Conservation (phyloP, 2,888 invertebrate genomes). For the Bellardia pandia region DNA sequence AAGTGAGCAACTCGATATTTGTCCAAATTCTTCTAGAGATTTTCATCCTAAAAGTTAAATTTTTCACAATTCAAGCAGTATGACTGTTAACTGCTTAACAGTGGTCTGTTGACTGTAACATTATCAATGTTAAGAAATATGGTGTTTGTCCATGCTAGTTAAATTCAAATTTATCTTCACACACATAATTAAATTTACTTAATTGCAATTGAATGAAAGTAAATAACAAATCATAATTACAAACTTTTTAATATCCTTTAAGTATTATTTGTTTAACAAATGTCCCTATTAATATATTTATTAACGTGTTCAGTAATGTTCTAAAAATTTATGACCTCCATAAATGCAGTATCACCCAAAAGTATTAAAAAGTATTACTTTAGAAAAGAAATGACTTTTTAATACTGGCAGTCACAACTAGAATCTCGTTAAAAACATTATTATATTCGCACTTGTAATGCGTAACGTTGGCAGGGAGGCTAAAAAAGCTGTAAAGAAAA, state of each 20-base stretch:
- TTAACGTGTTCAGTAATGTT: background rate
- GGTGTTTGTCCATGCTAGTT: too few relatives aligned
- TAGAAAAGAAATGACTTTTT: background rate
- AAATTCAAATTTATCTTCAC: too few relatives aligned
- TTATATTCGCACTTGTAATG: constrained; percentile 21
- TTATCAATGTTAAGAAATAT: too few relatives aligned
- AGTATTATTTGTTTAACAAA: background rate
- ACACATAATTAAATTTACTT: too few relatives aligned
- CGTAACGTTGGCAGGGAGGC: background rate
- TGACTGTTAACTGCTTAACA: too few relatives aligned
- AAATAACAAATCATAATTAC: too few relatives aligned
- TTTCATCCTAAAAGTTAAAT: too few relatives aligned
- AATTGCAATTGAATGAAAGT: too few relatives aligned
- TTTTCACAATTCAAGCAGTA: too few relatives aligned
- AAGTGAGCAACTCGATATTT: too few relatives aligned
- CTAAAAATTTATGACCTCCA: constrained; percentile 16
- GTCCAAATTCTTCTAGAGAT: too few relatives aligned
- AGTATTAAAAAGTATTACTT: background rate
- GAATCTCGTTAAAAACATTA: constrained; percentile 29
- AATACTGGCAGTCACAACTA: constrained; percentile 5
- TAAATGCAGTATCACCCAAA: background rate
- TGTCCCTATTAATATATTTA: background rate
- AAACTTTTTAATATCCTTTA: background rate
- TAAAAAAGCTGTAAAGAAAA: background rate
- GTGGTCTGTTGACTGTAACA: too few relatives aligned